These are phyloP conservation scores for Hyles vespertilio DNA, from an alignment of 1,140 invertebrate genomes.

Conservation along the genomic window DNA sequence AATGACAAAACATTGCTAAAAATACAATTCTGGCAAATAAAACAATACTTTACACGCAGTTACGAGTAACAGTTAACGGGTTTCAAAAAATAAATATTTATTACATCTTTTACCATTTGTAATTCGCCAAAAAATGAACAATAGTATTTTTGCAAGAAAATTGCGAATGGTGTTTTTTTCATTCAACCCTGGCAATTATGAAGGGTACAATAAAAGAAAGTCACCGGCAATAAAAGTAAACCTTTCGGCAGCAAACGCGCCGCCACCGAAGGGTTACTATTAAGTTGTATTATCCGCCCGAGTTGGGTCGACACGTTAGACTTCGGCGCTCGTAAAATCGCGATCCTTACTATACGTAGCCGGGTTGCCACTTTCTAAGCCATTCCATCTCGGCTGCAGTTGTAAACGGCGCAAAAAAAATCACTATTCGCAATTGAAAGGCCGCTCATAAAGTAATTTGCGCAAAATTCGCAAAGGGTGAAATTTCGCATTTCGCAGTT, in stretches of 20 bases:
- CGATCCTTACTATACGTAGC: conserved; percentile 30
- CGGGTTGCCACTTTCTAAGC: conserved; percentile 37
- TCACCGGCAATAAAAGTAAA: conserved; percentile 54
- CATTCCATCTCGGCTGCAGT: conserved; percentile 38
- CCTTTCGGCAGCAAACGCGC: conserved; percentile 53
- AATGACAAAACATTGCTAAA: no score
- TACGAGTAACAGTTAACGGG: not conserved
- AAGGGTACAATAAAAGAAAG: conserved; percentile 50
- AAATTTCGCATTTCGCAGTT: conserved; percentile 38
- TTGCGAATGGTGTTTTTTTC: conserved; percentile 36
- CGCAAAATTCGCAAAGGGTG: conserved; percentile 69
- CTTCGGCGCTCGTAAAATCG: conserved; percentile 39
- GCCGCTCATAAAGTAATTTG: conserved; percentile 71
- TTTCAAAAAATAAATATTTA: conserved; percentile 13
- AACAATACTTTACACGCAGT: no score
- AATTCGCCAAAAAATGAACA: conserved; percentile 24
- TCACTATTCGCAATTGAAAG: conserved; percentile 44
- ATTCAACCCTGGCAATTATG: conserved; percentile 48
- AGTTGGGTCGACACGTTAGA: conserved; percentile 41
- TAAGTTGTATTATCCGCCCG: conserved; percentile 68
- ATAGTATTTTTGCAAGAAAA: conserved; percentile 34
- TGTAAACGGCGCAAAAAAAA: conserved; percentile 61
- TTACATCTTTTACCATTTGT: conserved; percentile 6
- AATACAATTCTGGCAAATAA: no score
- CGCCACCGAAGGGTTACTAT: conserved; percentile 64